Percentiles rank a stretch among this genome's conserved stretches.
Evolutionary conservation across 2,797 vertebrate genomes (phyloP).

Genomic region (Monodelphis domestica): DNA sequence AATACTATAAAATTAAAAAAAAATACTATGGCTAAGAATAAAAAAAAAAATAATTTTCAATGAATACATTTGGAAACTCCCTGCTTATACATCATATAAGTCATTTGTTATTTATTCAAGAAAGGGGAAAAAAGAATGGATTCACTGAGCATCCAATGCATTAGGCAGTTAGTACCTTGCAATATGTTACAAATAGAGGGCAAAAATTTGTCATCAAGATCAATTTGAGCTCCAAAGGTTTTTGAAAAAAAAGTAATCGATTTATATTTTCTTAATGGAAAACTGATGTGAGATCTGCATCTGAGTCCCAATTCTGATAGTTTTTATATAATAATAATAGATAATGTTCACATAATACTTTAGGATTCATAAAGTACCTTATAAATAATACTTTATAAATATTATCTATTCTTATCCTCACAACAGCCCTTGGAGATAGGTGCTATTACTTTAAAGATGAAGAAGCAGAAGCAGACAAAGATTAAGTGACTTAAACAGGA

Average conservation of each 20-base stretch:
- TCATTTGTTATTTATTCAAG: neutral
- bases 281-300: neutral
- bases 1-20: too few relatives aligned
- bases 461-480: neutral
- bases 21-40: too few relatives aligned
- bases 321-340: neutral
- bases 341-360: neutral
- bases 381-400: too few relatives aligned
- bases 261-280: neutral
- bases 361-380: neutral
- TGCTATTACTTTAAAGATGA: neutral
- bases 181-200: neutral
- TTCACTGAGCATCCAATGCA: neutral
- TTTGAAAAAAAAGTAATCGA: neutral
- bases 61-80: neutral
- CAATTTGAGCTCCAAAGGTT: neutral
- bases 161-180: neutral
- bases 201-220: neutral
- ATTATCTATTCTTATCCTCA: neutral
- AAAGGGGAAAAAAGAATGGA: neutral
- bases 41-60: slow-evolving; percentile 13
- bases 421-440: neutral
- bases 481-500: neutral
- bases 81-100: neutral
- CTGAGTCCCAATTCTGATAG: neutral